These are phyloP conservation scores for Drosophila dunni DNA, from an alignment of 1,140 invertebrate species.

Conservation along the genomic window DNA sequence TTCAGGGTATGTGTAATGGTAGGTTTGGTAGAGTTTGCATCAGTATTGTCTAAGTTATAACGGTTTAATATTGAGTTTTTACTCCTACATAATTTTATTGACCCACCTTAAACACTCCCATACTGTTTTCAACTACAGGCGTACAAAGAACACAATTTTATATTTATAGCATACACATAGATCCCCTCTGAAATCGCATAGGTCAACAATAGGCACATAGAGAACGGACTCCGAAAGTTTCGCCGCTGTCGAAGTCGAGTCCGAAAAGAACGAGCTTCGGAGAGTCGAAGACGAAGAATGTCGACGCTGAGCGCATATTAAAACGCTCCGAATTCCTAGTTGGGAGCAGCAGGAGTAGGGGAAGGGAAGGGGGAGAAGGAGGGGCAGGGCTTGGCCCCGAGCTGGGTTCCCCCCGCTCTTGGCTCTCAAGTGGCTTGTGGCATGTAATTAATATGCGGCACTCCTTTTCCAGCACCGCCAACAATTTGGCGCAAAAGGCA, in stretches of 20 bases:
- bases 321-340: constrained; percentile 21
- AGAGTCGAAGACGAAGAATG: background rate
- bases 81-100: too few species aligned
- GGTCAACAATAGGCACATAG: constrained; percentile 32
- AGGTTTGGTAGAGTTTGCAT: too few species aligned
- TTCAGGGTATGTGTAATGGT: too few species aligned
- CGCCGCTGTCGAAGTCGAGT: too few species aligned
- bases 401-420: constrained; percentile 37
- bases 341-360: background rate
- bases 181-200: constrained; percentile 21
- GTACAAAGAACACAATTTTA: background rate
- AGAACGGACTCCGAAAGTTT: background rate
- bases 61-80: too few species aligned
- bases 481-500: constrained; percentile 63
- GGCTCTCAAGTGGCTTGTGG: constrained; percentile 54
- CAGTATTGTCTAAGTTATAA: too few species aligned
- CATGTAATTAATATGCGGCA: constrained; percentile 77
- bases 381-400: constrained; percentile 17
- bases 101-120: too few species aligned
- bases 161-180: constrained; percentile 4
- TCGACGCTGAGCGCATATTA: constrained; percentile 63
- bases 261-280: constrained; percentile 9
- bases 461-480: constrained; percentile 56
- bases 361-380: background rate
- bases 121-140: too few species aligned